Base-by-base conservation (phyloP, 2,113 vertebrate genomes). In the Ctenodactylus gundi region DNA sequence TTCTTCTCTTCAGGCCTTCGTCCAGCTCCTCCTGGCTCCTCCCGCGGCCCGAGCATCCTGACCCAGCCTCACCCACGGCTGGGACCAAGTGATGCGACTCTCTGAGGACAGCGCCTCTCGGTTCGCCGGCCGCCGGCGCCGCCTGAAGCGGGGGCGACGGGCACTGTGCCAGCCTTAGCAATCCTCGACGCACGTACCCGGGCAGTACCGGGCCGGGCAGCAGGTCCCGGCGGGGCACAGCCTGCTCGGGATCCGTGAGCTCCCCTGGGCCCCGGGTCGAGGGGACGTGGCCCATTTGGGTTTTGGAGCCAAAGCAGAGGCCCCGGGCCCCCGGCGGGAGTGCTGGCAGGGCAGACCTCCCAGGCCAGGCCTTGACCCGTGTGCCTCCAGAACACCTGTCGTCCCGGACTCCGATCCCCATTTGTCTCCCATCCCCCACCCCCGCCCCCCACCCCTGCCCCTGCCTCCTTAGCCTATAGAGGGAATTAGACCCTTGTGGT, bases 21-120 rank as follows among this genome's bases (percentile, higher is more conserved):
- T 70, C 76, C 92, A 76, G 73, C 85, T 68, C 68, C 85, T 82
- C 57, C 94, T 83, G 92, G 72, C 41, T 44, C 87, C 78, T 85
- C 95, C 92, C 10, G 75, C 31, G 85, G 70, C 91, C 36, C 1
- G 51, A 78, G 93, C 96, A 97, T 97, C 89, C 86, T 72, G 86
- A 80, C 90, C 81, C 53, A 31, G 85, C 77, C 87, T 94, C 75
- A 39, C 25, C 36, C 55, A 29, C 34, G 62, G 80, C 84, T 20
- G 55, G 27, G 46, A 81, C 36, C 60, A 75, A 93, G 85, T 72
- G 84, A 75, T 81, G 94, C 41, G 64, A 17, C 17, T 62, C 75
- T 65, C 53, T 1, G 83, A 75, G 76, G 68, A 46, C 93, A 4
- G 82, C 51, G 75, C 78, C 85, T 36, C 91, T 91, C 82, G 73